Percentiles rank a stretch among this genome's conserved stretches.
Evolutionary conservation across 2,888 invertebrate species (phyloP).

Genomic region (Leptopilina myrica): DNA sequence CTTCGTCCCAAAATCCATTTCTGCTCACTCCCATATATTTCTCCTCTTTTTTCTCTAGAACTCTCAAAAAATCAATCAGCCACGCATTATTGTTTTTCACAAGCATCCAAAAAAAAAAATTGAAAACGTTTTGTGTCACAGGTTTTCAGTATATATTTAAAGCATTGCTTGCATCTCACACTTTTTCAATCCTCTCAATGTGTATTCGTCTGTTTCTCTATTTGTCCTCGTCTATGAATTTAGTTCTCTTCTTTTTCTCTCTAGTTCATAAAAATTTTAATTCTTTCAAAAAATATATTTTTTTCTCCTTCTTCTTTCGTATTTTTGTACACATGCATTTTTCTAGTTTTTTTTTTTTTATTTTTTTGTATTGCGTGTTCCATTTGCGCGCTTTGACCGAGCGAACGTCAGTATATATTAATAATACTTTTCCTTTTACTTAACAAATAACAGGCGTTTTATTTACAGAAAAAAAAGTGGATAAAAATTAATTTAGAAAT

Average conservation of each 20-base stretch:
- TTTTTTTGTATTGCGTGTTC: conserved; percentile 53
- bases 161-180: conserved; percentile 37
- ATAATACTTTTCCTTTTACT: conserved; percentile 9
- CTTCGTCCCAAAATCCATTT: conserved; percentile 46
- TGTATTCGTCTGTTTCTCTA: conserved; percentile 46
- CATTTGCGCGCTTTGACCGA: conserved; percentile 66
- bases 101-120: conserved; percentile 40
- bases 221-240: conserved; percentile 49
- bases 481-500: too few species aligned
- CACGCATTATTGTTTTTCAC: conserved; percentile 53
- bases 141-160: not conserved
- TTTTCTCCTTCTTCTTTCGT: conserved; percentile 43
- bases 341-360: conserved; percentile 49
- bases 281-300: conserved; percentile 45
- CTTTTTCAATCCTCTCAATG: conserved; percentile 45
- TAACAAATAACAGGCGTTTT: not conserved
- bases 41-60: not conserved
- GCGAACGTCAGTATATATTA: conserved; percentile 59
- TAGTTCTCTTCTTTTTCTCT: conserved; percentile 44
- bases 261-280: conserved; percentile 41
- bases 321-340: conserved; percentile 44
- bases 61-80: conserved; percentile 18
- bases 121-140: conserved; percentile 59
- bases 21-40: conserved; percentile 25
- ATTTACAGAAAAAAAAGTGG: not conserved